Base-by-base conservation (phyloP, 2,888 invertebrate genomes). In the Himalopsyche japonica region DNA sequence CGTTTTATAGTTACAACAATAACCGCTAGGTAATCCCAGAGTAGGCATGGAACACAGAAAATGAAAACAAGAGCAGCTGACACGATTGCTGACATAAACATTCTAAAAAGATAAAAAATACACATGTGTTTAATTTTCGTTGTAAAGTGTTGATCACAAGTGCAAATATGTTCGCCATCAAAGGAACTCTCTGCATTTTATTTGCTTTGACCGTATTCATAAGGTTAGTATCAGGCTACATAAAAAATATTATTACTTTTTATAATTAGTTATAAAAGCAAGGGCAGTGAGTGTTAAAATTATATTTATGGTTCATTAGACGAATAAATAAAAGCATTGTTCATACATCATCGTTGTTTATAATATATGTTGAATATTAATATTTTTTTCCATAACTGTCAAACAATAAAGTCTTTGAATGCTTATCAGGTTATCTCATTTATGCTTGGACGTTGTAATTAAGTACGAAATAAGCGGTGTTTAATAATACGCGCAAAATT, bases 161-260 rank as follows among this genome's bases (percentile, higher is more conserved):
- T 81, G 18, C 18, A 18, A 64, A 80, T 30, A 85, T 85, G 85
- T 57, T 85, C 64, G 82, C 82, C 20, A 48, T 85, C 20, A 85
- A 85, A 64, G 77, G 82, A 64, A 78, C 78, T 37, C 85, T 85
- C 64, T 85, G 82, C 81, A 34, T 70, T 34, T 78, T 85, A 34
- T 79, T 82, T 80, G 81, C 82, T 15, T 27, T 85, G 76, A 82
- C 85, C n/a, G 85, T 85, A 10, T 82, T 85, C 18, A 80, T 81
- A 82, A 82, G 85, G 85, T 85, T 70, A 80, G 82, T 81, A 24
- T 27, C 15, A n/a, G n/a, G 32, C 32, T 20, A 8, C 37, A 77
- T 57, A 37, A 20, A 30, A 34, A 76, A 57, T 57, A 81, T 76
- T 76, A 57, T 34, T 80, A 57, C 2, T 57, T 20, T 24, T 57